Conservation (phyloP, 2,888 invertebrate genomes). For the Ectobius pallidus region DNA sequence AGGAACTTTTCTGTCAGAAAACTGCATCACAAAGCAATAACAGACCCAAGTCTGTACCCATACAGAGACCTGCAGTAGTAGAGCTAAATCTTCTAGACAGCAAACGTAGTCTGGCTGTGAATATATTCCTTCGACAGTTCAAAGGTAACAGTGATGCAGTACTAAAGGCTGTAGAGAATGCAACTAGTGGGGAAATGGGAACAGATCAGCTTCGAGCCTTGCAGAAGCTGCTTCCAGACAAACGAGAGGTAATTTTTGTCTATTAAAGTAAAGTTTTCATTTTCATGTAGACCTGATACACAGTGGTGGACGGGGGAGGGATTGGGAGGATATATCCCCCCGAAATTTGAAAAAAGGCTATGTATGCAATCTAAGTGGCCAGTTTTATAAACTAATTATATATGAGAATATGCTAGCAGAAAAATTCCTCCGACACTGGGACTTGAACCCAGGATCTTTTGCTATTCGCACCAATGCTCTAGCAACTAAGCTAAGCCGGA, state of each 20-base stretch:
- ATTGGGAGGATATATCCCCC: too few relatives aligned
- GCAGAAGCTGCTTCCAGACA: conserved; percentile 56
- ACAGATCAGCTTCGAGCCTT: conserved; percentile 56
- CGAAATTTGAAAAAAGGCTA: too few relatives aligned
- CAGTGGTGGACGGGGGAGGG: too few relatives aligned
- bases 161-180: conserved; percentile 51
- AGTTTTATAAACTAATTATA: too few relatives aligned
- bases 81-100: conserved; percentile 54
- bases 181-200: conserved; percentile 51
- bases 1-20: conserved; percentile 56
- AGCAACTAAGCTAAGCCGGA: too few relatives aligned
- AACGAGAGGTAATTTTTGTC: conserved; percentile 58
- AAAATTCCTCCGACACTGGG: too few relatives aligned
- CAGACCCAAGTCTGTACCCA: conserved; percentile 41
- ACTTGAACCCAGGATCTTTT: too few relatives aligned
- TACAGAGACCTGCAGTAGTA: conserved; percentile 40
- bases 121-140: conserved; percentile 61
- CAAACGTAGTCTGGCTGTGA: conserved; percentile 59
- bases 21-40: conserved; percentile 37
- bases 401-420: too few relatives aligned
- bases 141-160: conserved; percentile 48
- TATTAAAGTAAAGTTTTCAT: too few relatives aligned
- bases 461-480: too few relatives aligned
- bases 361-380: too few relatives aligned
- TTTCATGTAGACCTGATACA: neutral